phyloP scores from a whole-genome alignment of 2,888 invertebrate species.

The Schizotus pectinicornis region DNA sequence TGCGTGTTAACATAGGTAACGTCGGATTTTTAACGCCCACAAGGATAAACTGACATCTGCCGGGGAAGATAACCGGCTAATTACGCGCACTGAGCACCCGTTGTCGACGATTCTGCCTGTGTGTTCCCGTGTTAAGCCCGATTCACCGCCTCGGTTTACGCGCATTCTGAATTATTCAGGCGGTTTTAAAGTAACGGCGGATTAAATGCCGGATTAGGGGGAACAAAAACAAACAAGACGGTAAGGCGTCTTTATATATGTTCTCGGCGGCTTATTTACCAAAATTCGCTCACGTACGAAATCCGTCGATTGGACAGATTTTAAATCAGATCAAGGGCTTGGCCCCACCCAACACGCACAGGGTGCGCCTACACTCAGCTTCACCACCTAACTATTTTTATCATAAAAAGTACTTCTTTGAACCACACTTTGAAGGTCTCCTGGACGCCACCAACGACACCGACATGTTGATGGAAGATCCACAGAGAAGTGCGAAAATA shows the following conservation, averaged over 20 bases:
- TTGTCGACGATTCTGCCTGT: background rate
- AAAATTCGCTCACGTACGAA: too few species aligned
- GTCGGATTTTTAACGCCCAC: slow-evolving; percentile 4
- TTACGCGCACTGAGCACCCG: background rate
- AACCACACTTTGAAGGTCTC: too few species aligned
- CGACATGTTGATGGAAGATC: too few species aligned
- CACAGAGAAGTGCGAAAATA: too few species aligned
- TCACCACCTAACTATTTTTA: too few species aligned
- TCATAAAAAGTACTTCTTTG: too few species aligned
- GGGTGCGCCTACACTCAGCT: too few species aligned
- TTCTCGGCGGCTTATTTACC: slow-evolving; percentile 5
- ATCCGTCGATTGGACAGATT: too few species aligned
- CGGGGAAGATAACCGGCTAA: slow-evolving; percentile 5
- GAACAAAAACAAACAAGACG: slow-evolving; percentile 13
- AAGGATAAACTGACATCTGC: slow-evolving; percentile 6
- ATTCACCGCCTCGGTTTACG: background rate
- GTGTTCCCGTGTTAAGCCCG: background rate
- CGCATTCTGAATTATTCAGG: slow-evolving; percentile 1
- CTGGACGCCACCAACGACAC: too few species aligned
- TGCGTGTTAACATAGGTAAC: slow-evolving; percentile 1
- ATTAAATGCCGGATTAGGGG: slow-evolving; percentile 1
- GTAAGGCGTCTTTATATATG: slow-evolving; percentile 11
- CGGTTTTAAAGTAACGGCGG: background rate
- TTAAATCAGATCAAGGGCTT: too few species aligned
- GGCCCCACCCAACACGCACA: too few species aligned